Percentiles rank a stretch among this genome's conserved stretches.
phyloP scores from a whole-genome alignment of 2,113 vertebrate genomes.

The Oxyruncus cristatus region DNA sequence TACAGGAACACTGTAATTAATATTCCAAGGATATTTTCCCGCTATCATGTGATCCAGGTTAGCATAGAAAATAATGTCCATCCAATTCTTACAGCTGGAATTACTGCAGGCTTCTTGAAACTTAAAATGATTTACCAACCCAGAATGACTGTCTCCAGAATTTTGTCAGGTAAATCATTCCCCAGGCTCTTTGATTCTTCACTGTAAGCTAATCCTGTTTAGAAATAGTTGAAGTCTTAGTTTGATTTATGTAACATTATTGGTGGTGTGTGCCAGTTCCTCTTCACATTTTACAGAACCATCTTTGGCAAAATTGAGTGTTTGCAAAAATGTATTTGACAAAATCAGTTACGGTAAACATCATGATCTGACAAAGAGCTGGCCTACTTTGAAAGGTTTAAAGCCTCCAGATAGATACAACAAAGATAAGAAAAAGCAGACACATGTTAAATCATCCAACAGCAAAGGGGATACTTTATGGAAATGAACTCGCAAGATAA shows the following conservation, averaged over 20 bases:
- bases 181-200: constrained; percentile 33
- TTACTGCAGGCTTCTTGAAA: neutral
- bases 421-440: constrained; percentile 73
- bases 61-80: neutral
- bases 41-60: neutral
- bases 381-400: constrained; percentile 53
- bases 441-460: constrained; percentile 76
- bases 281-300: neutral
- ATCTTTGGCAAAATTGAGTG: constrained; percentile 53
- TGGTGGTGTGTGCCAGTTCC: neutral
- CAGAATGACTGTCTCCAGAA: neutral
- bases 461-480: constrained; percentile 78
- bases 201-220: constrained; percentile 30
- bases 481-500: constrained; percentile 82
- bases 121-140: constrained; percentile 12
- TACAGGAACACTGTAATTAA: neutral
- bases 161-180: constrained; percentile 9
- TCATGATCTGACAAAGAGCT: constrained; percentile 58
- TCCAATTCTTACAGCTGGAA: neutral
- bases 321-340: constrained; percentile 64
- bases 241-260: constrained; percentile 55
- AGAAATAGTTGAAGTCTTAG: constrained; percentile 29
- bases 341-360: constrained; percentile 68
- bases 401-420: constrained; percentile 70
- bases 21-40: neutral